Base-by-base conservation (phyloP, 2,888 invertebrate genomes). In the Plemyria rubiginata region DNA sequence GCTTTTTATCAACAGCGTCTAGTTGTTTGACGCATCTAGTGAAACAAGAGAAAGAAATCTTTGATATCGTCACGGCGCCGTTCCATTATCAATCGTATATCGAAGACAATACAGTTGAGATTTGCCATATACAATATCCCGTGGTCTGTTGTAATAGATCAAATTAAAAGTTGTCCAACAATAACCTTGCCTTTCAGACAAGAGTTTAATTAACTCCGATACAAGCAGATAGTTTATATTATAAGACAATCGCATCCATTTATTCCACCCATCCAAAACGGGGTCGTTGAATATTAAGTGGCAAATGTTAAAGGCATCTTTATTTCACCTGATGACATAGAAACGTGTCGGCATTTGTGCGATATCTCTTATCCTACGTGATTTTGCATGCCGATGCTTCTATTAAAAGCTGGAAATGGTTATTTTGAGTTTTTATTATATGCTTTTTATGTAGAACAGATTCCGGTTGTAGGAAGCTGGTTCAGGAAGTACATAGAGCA, bases 281-380 rank as follows among this genome's bases (percentile, higher is more conserved):
- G 15, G 43, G n/a, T 15, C 9, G 16, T 16, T 45, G 16, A 45
- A 16, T 16, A 45, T 16, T 45, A 16, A 60, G 52, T 60, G 40
- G 11, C 32, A 53, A 28, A 38, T 60, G 58, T 36, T 16, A 28
- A 50, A 29, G 29, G 32, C 32, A 32, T 7, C 32, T 53, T 50
- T 50, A 22, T 46, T 45, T 45, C 11, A 22, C 9, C 22, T 11
- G 45, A 51, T 58, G 58, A 52, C 36, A 58, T 58, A 28, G 22
- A 51, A 46, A 22, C 51, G 45, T 58, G 58, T 51, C 45, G 58
- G 51, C 45, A 38, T 58, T 58, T 52, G 22, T 45, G 45, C 22
- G 45, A 45, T 57, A 43, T 51, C 51, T 50, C 51, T 41, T 57
- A 32, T 22, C 4, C 15, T 54, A 8, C 50, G 51, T 57, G 43